Conservation (phyloP, 1,140 invertebrate species). For the Tribolium madens region DNA sequence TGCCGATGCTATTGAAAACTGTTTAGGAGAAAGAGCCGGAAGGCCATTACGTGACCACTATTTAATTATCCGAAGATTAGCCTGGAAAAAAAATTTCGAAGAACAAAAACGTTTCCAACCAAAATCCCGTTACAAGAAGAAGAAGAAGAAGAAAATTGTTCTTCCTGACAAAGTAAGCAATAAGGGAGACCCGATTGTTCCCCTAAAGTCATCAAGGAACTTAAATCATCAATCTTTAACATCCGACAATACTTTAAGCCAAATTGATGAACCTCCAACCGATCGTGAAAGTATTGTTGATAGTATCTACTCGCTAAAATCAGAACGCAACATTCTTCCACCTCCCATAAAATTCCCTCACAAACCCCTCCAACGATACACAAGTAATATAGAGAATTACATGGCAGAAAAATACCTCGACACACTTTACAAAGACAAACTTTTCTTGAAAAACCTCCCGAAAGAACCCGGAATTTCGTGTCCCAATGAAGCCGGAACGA, state of each 20-base stretch:
- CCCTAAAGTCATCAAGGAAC: not conserved
- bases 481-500: slow-evolving; percentile 67
- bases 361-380: slow-evolving; percentile 66
- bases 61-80: slow-evolving; percentile 62
- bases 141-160: slow-evolving; percentile 54
- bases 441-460: slow-evolving; percentile 67
- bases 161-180: not conserved
- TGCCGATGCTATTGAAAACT: slow-evolving; percentile 61
- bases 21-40: slow-evolving; percentile 59
- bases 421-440: slow-evolving; percentile 70
- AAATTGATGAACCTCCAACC: not conserved
- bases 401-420: slow-evolving; percentile 70
- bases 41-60: slow-evolving; percentile 63
- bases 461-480: slow-evolving; percentile 66
- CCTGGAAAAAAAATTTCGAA: slow-evolving; percentile 61
- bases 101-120: slow-evolving; percentile 66
- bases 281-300: slow-evolving; percentile 61
- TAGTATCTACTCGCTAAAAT: slow-evolving; percentile 63
- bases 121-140: slow-evolving; percentile 64
- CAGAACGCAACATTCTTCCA: slow-evolving; percentile 60
- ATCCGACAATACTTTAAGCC: not conserved
- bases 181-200: slow-evolving; percentile 14
- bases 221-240: slow-evolving; percentile 53
- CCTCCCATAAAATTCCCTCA: slow-evolving; percentile 57
- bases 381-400: slow-evolving; percentile 66